A percentile compares a stretch with the other conserved stretches of the same genome.
Conservation (phyloP, 2,113 vertebrate genomes). For the Clarias magur region DNA sequence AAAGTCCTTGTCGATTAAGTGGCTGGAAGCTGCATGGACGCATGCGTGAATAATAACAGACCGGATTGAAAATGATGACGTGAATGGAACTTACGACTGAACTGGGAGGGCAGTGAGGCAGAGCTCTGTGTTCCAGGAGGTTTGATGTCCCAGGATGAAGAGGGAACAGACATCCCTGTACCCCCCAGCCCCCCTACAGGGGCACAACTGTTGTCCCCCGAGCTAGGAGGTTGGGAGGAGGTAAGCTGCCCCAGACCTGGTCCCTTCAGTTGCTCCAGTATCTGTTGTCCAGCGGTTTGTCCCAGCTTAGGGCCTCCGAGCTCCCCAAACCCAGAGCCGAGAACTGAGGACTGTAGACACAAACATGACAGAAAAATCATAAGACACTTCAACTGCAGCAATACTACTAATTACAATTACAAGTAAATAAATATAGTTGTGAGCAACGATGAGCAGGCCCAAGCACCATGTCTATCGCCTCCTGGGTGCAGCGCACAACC, state of each 20-base stretch:
- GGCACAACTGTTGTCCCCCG: conserved; percentile 67
- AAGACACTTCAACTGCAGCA: not conserved
- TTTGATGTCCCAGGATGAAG: conserved; percentile 89
- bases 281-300: conserved; percentile 81
- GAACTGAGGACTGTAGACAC: conserved; percentile 81
- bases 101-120: conserved; percentile 80
- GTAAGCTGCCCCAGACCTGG: conserved; percentile 83
- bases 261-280: conserved; percentile 88
- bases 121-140: conserved; percentile 72
- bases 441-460: too few species aligned
- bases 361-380: conserved; percentile 9
- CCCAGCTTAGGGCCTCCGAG: conserved; percentile 78
- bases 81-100: conserved; percentile 80
- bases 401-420: not conserved
- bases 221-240: conserved; percentile 74
- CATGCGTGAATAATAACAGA: not conserved
- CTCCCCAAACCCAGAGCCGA: conserved; percentile 92
- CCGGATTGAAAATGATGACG: not conserved
- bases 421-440: not conserved
- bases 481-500: too few species aligned
- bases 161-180: conserved; percentile 62
- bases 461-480: too few species aligned
- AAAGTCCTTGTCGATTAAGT: not conserved
- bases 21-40: too few species aligned
- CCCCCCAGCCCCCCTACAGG: conserved; percentile 67